Percentiles rank a stretch among this genome's conserved stretches.
Evolutionary conservation across 2,797 vertebrate species (phyloP).

Genomic region (Chanos chanos): DNA sequence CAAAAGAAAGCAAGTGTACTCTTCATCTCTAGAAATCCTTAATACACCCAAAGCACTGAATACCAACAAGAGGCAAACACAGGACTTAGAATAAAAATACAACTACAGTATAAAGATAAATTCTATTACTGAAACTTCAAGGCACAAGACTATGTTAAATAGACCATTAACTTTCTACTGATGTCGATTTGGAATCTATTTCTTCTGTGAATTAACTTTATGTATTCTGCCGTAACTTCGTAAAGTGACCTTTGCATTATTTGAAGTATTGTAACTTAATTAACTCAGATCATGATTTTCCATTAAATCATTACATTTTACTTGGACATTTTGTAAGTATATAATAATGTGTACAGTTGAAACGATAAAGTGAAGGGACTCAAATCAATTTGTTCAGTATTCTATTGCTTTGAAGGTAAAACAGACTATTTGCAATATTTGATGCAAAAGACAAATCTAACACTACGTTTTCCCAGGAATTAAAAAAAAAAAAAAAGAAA

Average conservation of each 20-base stretch:
- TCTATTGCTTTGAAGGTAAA: conserved; percentile 49
- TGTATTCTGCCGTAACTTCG: conserved; percentile 41
- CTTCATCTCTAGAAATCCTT: conserved; percentile 51
- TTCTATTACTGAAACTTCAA: conserved; percentile 61
- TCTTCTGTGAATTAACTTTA: conserved; percentile 38
- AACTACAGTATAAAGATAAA: conserved; percentile 58
- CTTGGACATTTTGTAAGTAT: conserved; percentile 21
- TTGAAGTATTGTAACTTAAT: conserved; percentile 41
- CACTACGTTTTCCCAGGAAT: conserved; percentile 38
- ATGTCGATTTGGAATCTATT: conserved; percentile 46
- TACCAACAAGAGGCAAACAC: conserved; percentile 55
- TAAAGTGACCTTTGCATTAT: conserved; percentile 37
- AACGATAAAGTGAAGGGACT: conserved; percentile 31
- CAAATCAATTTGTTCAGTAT: conserved; percentile 41
- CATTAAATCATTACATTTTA: conserved; percentile 27
- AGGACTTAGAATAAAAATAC: conserved; percentile 54
- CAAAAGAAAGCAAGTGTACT: conserved; percentile 53
- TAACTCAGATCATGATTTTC: conserved; percentile 15
- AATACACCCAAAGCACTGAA: conserved; percentile 54
- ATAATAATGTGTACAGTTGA: conserved; percentile 38
- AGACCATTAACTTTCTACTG: conserved; percentile 54
- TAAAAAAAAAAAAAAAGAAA: conserved; percentile 2
- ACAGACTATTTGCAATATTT: conserved; percentile 28
- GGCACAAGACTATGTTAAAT: conserved; percentile 63
- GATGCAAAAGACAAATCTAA: conserved; percentile 17